Evolutionary conservation across 2,888 invertebrate genomes (phyloP), one percentile per base, ranked within the genome.

Genomic region (Amblyjoppa proteus): DNA sequence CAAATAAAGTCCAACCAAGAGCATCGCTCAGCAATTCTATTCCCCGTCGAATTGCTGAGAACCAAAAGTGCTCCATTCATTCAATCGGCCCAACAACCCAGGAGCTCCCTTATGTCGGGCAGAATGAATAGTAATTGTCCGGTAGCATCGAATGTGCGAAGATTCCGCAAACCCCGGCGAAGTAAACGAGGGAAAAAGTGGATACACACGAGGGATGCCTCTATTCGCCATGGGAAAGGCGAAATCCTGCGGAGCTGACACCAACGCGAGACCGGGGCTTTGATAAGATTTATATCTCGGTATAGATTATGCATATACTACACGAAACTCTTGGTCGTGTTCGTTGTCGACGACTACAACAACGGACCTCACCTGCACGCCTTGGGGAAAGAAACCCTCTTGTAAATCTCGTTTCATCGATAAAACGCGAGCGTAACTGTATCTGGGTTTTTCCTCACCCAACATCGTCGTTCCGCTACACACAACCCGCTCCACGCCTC

Each of bases 241-340:
- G 28, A 68, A 66, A 53, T 51, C 64, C 49, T 34, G 56, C 13
- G 41, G 75, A 31, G 53, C 76, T 56, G 64, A 56, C 38, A 53
- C 28, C 71, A 41, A 38, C 53, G 0, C 34, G 53, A 51, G 51
- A 13, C 56, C 82, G 66, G 84, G 84, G 76, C 84, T 89, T 85
- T 61, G 75, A 68, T 58, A 79, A 86, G 86, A 90, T 79, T 84
- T 89, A 80, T 86, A 87, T 86, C 75, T 73, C 20, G 28, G 53
- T 81, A 79, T 80, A 80, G 81, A 87, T 88, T 84, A 86, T 87
- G 85, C 86, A 87, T 68, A 77, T 76, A 69, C 70, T 38, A 49
- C 61, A 76, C 77, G 80, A 87, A 90, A 87, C 58, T 86, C 86
- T 69, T 71, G 53, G 64, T 31, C 70, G 74, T 31, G 41, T 38